A percentile compares a stretch with the other conserved stretches of the same genome.
Evolutionary conservation across 1,140 invertebrate genomes (phyloP).

Genomic region (Aphidius ervi): DNA sequence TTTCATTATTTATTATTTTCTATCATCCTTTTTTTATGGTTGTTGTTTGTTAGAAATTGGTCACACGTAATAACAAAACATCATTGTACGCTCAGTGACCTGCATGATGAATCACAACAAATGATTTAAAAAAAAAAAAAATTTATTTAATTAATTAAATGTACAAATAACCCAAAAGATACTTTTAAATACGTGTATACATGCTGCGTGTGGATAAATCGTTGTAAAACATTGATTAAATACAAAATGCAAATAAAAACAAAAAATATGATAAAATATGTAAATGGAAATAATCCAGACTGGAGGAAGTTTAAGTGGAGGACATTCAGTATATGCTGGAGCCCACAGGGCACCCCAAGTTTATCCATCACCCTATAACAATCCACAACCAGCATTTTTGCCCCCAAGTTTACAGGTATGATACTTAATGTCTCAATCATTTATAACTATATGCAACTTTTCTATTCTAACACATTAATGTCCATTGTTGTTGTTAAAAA

Average conservation of each 20-base stretch:
- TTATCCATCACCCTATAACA: constrained; percentile 52
- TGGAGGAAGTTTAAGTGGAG: constrained; percentile 41
- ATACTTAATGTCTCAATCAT: neutral
- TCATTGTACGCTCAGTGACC: constrained; percentile 12
- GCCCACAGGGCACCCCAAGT: constrained; percentile 51
- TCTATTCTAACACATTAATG: neutral
- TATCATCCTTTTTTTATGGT: neutral
- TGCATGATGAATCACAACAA: constrained; percentile 5
- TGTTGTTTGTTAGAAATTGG: neutral
- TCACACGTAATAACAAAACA: constrained; percentile 10
- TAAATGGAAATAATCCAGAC: constrained; percentile 37
- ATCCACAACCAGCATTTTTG: constrained; percentile 53
- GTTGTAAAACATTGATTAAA: neutral
- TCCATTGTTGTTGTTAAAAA: neutral
- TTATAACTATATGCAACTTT: neutral
- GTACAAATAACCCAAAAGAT: neutral
- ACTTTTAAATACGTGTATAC: neutral
- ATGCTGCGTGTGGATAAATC: constrained; percentile 22
- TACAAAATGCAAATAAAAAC: constrained; percentile 3
- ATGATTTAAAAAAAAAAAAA: neutral
- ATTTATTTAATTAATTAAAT: neutral
- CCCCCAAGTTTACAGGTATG: constrained; percentile 50
- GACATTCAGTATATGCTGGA: constrained; percentile 49
- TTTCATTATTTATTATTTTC: constrained; percentile 5
- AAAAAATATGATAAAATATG: constrained; percentile 16